phyloP scores from a whole-genome alignment of 2,113 vertebrate genomes.

The Cynocephalus volans region DNA sequence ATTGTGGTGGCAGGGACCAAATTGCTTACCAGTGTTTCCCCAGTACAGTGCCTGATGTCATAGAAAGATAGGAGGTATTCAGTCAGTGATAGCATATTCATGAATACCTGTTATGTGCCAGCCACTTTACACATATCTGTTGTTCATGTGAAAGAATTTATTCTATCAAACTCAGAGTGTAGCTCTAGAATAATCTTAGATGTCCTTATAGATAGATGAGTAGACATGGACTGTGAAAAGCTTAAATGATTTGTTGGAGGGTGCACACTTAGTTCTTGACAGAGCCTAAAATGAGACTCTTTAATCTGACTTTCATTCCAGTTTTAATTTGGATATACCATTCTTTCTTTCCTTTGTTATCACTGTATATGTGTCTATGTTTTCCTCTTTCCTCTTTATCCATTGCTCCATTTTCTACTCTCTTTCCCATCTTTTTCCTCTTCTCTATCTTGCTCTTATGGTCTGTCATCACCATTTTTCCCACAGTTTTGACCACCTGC shows the following conservation, averaged over 20 bases:
- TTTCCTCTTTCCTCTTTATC: no score
- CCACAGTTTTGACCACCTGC: no score
- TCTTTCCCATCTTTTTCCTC: no score
- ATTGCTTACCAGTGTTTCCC: background rate
- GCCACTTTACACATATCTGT: background rate
- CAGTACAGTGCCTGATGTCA: background rate
- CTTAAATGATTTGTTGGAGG: background rate
- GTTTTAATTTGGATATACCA: background rate
- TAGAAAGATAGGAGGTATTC: background rate
- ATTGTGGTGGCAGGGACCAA: background rate
- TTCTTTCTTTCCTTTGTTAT: background rate
- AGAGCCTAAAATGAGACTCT: background rate
- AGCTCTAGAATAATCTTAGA: background rate
- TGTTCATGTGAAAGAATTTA: background rate
- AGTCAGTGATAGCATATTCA: background rate
- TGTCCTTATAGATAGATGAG: background rate
- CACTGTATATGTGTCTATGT: no score
- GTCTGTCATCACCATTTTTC: no score
- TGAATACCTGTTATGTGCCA: background rate
- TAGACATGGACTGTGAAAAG: background rate
- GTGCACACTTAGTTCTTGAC: no score
- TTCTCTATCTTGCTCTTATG: no score
- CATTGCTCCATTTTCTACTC: no score
- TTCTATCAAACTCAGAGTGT: background rate
- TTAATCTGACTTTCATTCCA: background rate